These are phyloP conservation scores for Gymnothorax reevesii DNA, from an alignment of 2,797 vertebrate genomes.

Conservation along the genomic window DNA sequence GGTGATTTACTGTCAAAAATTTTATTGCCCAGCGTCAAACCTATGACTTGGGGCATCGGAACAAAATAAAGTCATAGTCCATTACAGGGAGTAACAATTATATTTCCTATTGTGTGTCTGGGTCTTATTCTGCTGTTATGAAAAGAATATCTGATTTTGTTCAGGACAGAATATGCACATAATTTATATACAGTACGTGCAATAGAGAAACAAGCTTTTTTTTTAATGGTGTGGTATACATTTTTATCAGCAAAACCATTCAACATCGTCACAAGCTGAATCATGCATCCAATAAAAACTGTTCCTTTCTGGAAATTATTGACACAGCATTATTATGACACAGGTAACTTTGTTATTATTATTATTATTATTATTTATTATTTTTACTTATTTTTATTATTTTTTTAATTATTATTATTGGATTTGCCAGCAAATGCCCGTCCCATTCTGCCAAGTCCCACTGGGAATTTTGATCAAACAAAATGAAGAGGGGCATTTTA, in stretches of 20 bases:
- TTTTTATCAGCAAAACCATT: too few species aligned
- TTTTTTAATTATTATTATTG: not conserved
- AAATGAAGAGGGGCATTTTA: slow-evolving; percentile 73
- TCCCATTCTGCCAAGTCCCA: slow-evolving; percentile 74
- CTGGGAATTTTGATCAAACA: slow-evolving; percentile 77
- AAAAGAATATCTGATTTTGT: not conserved
- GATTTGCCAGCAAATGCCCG: slow-evolving; percentile 68
- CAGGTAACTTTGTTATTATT: not conserved
- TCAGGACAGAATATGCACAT: too few species aligned
- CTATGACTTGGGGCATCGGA: slow-evolving; percentile 35
- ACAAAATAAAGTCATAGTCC: slow-evolving; percentile 37
- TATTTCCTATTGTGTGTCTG: not conserved
- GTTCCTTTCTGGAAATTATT: not conserved
- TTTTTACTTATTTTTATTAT: not conserved
- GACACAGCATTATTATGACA: not conserved
- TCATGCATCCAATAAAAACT: not conserved
- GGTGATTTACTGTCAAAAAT: slow-evolving; percentile 60
- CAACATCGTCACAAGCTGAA: not conserved
- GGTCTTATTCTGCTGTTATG: not conserved
- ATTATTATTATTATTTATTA: not conserved
- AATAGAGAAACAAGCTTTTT: too few species aligned
- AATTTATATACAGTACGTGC: too few species aligned
- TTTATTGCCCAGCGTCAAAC: slow-evolving; percentile 44
- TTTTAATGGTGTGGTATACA: too few species aligned
- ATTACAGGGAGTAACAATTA: slow-evolving; percentile 14